Evolutionary conservation across 2,888 invertebrate genomes (phyloP).

Genomic region (Halictus ligatus): DNA sequence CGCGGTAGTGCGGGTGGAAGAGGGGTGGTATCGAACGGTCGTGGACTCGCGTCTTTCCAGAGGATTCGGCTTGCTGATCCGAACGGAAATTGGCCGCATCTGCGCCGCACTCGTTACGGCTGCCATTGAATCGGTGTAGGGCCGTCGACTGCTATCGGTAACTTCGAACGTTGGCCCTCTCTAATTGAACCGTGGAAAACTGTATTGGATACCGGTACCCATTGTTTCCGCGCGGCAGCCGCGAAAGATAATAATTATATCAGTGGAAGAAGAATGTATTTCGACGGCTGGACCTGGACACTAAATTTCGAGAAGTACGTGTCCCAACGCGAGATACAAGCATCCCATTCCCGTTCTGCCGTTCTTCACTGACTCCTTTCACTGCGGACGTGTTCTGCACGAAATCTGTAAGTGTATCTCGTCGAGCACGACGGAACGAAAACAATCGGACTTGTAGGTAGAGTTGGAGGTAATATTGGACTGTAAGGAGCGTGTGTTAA

Average conservation of each 20-base stretch:
- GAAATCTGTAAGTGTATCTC: not conserved
- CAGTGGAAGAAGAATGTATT: not conserved
- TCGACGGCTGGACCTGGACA: not conserved
- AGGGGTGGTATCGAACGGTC: constrained; percentile 32
- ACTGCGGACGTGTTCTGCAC: not conserved
- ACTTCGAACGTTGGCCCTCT: constrained; percentile 41
- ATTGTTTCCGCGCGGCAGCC: constrained; percentile 18
- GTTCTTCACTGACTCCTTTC: constrained; percentile 4
- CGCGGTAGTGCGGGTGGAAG: not conserved
- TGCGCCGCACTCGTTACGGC: constrained; percentile 59
- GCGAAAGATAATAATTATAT: constrained; percentile 31
- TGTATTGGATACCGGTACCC: constrained; percentile 25
- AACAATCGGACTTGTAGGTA: not conserved
- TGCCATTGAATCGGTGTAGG: constrained; percentile 43
- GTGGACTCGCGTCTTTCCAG: constrained; percentile 43
- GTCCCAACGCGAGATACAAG: constrained; percentile 3
- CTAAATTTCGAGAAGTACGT: not conserved
- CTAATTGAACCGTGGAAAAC: constrained; percentile 64
- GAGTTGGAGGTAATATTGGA: not conserved
- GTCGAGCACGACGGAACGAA: not conserved
- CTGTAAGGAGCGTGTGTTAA: not conserved
- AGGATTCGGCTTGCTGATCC: constrained; percentile 51
- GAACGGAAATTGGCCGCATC: constrained; percentile 67
- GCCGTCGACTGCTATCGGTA: constrained; percentile 55
- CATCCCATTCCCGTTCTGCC: not conserved